Evolutionary conservation across 2,888 invertebrate genomes (phyloP).

Genomic region (Byasa hedistus): DNA sequence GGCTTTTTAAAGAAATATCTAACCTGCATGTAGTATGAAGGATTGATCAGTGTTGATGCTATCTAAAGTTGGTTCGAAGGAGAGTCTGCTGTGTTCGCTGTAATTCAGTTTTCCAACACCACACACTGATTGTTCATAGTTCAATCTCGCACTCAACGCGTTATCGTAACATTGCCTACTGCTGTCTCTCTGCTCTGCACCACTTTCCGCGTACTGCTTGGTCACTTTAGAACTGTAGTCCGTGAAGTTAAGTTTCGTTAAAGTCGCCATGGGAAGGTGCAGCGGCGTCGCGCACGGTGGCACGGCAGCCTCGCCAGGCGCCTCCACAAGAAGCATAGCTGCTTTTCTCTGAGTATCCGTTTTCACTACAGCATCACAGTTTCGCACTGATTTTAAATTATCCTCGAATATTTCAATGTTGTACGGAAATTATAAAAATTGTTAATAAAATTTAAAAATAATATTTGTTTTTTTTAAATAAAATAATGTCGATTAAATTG

Average conservation of each 20-base stretch:
- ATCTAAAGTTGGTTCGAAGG: constrained; percentile 64
- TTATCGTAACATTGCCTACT: constrained; percentile 65
- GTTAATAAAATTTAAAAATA: neutral
- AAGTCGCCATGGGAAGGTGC: constrained; percentile 70
- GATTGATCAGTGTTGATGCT: constrained; percentile 61
- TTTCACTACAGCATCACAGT: constrained; percentile 52
- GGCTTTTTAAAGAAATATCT: constrained; percentile 16
- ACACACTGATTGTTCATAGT: constrained; percentile 64
- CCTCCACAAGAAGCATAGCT: constrained; percentile 88
- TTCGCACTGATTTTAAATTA: constrained; percentile 52
- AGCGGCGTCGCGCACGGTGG: constrained; percentile 71
- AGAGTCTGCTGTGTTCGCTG: constrained; percentile 62
- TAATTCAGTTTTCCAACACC: constrained; percentile 60
- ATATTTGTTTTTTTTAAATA: constrained; percentile 27
- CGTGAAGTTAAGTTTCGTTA: constrained; percentile 70
- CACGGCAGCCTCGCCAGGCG: constrained; percentile 87
- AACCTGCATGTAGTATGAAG: constrained; percentile 66
- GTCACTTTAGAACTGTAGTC: constrained; percentile 76
- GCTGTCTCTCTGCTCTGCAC: constrained; percentile 57
- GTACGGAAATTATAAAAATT: constrained; percentile 20
- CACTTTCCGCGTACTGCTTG: constrained; percentile 57
- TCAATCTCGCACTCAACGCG: constrained; percentile 60
- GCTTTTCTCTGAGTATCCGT: constrained; percentile 69
- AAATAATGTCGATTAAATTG: constrained; percentile 36
- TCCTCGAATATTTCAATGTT: constrained; percentile 33